A percentile compares a stretch with the other conserved stretches of the same genome.
Conservation (phyloP, 2,888 invertebrate species). For the Carpatolechia fugitivella region DNA sequence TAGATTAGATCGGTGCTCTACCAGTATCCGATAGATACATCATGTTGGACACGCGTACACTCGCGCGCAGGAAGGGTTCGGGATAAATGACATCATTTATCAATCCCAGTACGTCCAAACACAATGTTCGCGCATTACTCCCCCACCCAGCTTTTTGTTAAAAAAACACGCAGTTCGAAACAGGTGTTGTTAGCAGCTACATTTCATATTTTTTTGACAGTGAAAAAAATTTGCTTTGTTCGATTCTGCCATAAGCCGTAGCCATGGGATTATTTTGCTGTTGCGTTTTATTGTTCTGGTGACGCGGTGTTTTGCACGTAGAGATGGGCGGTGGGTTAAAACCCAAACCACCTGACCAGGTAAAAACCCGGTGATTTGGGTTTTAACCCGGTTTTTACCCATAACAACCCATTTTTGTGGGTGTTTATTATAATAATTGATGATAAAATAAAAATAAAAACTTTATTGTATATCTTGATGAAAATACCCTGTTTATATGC, state of each 20-base stretch:
- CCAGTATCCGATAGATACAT: not conserved
- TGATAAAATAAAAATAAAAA: too few relatives aligned
- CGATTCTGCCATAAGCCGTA: too few relatives aligned
- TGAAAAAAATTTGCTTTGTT: conserved; percentile 1
- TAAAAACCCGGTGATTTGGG: too few relatives aligned
- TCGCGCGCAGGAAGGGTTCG: conserved; percentile 14
- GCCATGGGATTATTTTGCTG: too few relatives aligned
- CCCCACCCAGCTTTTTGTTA: conserved; percentile 12
- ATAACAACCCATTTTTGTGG: too few relatives aligned
- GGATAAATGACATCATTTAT: conserved; percentile 21
- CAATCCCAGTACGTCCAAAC: conserved; percentile 14
- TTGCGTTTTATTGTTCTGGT: too few relatives aligned
- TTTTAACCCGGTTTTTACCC: too few relatives aligned
- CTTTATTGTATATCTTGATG: too few relatives aligned
- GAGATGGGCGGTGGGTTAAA: too few relatives aligned
- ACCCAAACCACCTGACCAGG: too few relatives aligned
- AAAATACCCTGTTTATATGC: too few relatives aligned
- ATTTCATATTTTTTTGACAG: conserved; percentile 8
- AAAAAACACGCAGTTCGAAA: conserved; percentile 1
- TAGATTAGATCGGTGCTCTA: not conserved
- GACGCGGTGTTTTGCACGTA: not conserved
- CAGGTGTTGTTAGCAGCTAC: conserved; percentile 5
- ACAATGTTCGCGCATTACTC: conserved; percentile 16
- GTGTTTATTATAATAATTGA: too few relatives aligned
- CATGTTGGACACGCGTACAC: not conserved